phyloP scores from a whole-genome alignment of 2,113 vertebrate species.

The Hippocampus barbouri region DNA sequence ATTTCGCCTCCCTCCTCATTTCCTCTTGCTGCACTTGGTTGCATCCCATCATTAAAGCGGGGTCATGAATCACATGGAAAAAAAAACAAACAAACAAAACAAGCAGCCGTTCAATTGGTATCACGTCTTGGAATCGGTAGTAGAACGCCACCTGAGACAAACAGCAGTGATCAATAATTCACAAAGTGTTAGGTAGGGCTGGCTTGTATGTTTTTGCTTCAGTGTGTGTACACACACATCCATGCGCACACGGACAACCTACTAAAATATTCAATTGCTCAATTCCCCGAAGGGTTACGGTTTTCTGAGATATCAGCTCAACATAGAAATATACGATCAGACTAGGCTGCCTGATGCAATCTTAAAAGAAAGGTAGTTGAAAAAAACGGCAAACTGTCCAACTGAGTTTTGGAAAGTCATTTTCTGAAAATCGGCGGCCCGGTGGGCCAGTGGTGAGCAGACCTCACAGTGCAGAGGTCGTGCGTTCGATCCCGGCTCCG shows the following conservation, averaged over 20 bases:
- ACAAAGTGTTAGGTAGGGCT: background rate
- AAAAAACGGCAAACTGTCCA: background rate
- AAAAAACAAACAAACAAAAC: background rate
- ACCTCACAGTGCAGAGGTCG: too few species aligned
- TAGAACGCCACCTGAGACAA: background rate
- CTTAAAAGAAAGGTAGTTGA: background rate
- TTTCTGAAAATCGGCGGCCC: background rate
- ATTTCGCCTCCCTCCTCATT: too few species aligned
- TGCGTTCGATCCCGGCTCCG: too few species aligned
- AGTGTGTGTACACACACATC: background rate
- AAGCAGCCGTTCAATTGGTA: background rate
- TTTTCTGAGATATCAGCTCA: background rate
- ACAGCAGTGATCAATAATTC: background rate
- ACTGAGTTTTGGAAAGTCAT: background rate
- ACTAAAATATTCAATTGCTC: background rate
- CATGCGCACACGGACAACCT: background rate
- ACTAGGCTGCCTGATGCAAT: background rate
- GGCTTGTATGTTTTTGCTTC: slow-evolving; percentile 1
- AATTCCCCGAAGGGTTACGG: background rate
- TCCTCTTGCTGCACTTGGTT: too few species aligned
- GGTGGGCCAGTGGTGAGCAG: too few species aligned
- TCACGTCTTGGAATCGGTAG: background rate
- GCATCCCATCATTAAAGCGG: background rate
- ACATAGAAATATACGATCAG: background rate
- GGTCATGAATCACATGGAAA: background rate